phyloP scores from a whole-genome alignment of 2,797 vertebrate species.

The Onychomys arenicola region DNA sequence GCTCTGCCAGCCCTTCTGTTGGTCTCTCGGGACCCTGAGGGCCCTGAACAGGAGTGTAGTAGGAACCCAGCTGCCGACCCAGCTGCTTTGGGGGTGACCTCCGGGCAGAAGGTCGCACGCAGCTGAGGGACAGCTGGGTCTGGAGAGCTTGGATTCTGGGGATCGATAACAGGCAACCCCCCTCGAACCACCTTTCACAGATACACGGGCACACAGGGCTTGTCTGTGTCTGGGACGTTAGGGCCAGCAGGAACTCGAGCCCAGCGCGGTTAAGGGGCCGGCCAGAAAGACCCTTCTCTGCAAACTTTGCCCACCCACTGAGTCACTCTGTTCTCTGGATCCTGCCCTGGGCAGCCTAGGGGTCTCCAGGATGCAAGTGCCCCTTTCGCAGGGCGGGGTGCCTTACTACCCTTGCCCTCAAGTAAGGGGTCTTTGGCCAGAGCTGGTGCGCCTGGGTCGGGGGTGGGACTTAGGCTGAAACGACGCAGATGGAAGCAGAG shows the following conservation, averaged over 20 bases:
- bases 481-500: constrained; percentile 34
- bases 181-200: not conserved
- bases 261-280: not conserved
- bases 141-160: not conserved
- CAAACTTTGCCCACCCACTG: constrained; percentile 72
- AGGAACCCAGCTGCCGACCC: constrained; percentile 55
- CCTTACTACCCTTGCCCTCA: not conserved
- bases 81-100: constrained; percentile 69
- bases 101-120: constrained; percentile 10
- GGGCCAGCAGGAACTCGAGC: not conserved
- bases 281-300: constrained; percentile 26
- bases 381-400: not conserved
- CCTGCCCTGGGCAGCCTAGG: too few relatives aligned
- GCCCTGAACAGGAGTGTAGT: not conserved
- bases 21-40: not conserved
- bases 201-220: not conserved
- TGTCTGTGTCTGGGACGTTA: not conserved
- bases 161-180: not conserved
- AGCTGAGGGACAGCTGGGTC: constrained; percentile 66
- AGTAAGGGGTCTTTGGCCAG: not conserved
- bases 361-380: accelerated
- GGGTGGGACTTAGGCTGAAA: not conserved
- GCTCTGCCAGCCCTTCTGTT: not conserved
- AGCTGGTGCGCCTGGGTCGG: constrained; percentile 35
- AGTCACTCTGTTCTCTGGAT: not conserved